Conservation (phyloP, 2,888 invertebrate species). For the Oconnorella tubifera region DNA sequence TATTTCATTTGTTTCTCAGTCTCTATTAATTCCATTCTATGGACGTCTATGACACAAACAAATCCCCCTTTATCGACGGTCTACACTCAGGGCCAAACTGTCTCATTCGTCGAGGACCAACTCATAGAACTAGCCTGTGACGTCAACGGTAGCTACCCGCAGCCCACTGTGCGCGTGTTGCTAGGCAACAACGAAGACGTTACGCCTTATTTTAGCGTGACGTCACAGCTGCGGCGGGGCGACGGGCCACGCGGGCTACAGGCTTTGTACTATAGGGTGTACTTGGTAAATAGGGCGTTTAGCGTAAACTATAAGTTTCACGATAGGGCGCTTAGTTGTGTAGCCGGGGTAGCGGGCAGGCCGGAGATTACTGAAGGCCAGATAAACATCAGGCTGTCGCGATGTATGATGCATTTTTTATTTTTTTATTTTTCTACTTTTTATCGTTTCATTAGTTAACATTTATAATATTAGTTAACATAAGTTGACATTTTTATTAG, state of each 20-base stretch:
- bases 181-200: background rate
- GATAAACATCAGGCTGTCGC: background rate
- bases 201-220: constrained; percentile 2
- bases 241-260: background rate
- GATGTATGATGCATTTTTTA: background rate
- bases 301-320: background rate
- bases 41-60: background rate
- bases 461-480: too few relatives aligned
- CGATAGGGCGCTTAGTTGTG: background rate
- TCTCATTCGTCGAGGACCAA: background rate
- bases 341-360: background rate
- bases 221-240: background rate
- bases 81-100: background rate
- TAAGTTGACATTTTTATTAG: too few relatives aligned
- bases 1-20: background rate
- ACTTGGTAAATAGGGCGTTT: background rate
- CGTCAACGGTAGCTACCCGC: constrained; percentile 3
- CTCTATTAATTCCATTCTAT: background rate
- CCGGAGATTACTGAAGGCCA: background rate
- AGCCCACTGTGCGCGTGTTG: background rate
- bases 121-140: background rate
- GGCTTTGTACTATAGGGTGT: background rate
- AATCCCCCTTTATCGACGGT: background rate
- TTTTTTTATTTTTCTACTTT: background rate
- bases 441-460: background rate